Evolutionary conservation across 2,888 invertebrate species (phyloP).

Genomic region (Eucriotettix oculatus): DNA sequence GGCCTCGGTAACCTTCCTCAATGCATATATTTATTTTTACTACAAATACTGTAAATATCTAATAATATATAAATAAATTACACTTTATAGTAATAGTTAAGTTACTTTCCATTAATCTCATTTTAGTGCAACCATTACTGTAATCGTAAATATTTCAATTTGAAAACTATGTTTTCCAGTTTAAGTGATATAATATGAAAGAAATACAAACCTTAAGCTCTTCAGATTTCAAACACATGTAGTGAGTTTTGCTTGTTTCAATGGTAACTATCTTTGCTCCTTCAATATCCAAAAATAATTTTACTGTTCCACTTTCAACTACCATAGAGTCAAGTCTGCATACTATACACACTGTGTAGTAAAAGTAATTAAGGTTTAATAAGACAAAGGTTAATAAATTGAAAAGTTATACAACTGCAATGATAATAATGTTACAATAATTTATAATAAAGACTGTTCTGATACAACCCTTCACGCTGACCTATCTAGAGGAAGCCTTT

Average conservation of each 20-base stretch:
- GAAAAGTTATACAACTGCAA: background rate
- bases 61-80: too few species aligned
- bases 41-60: too few species aligned
- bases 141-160: too few species aligned
- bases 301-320: constrained; percentile 34
- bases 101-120: too few species aligned
- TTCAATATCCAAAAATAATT: constrained; percentile 40
- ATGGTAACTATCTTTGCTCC: constrained; percentile 45
- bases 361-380: constrained; percentile 10
- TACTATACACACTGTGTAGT: constrained; percentile 43
- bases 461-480: too few species aligned
- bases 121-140: too few species aligned
- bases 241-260: constrained; percentile 35
- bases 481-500: too few species aligned
- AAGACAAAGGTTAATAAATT: background rate
- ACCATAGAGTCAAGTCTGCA: constrained; percentile 46
- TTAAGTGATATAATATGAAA: background rate
- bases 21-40: too few species aligned
- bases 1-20: too few species aligned
- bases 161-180: background rate
- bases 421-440: background rate
- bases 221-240: constrained; percentile 29
- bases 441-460: too few species aligned
- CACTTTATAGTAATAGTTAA: too few species aligned
- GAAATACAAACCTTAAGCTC: constrained; percentile 25